A percentile compares a stretch with the other conserved stretches of the same genome.
Conservation (phyloP, 2,113 vertebrate species). For the Bubalus kerabau region DNA sequence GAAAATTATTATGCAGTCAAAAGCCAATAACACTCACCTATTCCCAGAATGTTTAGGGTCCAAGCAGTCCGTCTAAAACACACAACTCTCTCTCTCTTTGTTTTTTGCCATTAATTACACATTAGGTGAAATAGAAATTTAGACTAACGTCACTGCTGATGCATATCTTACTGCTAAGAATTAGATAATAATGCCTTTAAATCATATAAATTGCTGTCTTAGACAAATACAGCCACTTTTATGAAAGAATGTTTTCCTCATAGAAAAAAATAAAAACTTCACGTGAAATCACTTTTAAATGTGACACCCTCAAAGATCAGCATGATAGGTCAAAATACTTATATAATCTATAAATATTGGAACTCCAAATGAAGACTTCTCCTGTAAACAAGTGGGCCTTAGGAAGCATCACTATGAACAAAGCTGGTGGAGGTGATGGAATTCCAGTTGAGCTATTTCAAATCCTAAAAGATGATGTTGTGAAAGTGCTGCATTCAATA, state of each 20-base stretch:
- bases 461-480: neutral
- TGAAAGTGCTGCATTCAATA: neutral
- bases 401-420: neutral
- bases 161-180: neutral
- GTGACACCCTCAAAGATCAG: neutral
- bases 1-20: neutral
- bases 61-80: neutral
- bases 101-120: neutral
- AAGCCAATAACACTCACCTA: neutral
- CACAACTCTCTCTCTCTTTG: neutral
- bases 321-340: neutral
- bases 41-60: neutral
- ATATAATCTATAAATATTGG: neutral
- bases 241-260: neutral
- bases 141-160: neutral
- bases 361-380: neutral
- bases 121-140: neutral
- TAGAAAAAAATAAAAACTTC: neutral
- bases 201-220: neutral
- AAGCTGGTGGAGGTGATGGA: neutral
- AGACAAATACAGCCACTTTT: neutral
- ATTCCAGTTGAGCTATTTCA: neutral
- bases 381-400: neutral
- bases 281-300: conserved; percentile 4
- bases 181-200: neutral